These are phyloP conservation scores for Chloroceryle aenea DNA, from an alignment of 2,113 vertebrate genomes.

Conservation along the genomic window DNA sequence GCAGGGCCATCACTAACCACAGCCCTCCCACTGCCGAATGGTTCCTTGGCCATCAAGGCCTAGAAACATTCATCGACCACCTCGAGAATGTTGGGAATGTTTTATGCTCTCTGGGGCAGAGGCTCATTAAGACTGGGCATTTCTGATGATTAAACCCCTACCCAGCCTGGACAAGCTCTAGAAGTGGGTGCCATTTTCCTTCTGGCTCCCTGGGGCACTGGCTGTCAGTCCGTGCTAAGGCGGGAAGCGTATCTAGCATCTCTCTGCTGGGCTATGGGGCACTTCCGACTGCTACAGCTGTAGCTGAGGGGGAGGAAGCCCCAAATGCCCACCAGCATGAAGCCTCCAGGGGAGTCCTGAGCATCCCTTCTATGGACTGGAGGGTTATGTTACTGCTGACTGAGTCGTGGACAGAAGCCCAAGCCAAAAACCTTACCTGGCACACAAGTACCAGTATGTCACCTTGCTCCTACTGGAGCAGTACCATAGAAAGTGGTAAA, in stretches of 20 bases:
- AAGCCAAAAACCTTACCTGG: rapidly evolving
- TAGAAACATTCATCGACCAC: too few relatives aligned
- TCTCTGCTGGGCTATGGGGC: rapidly evolving
- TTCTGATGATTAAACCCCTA: background rate
- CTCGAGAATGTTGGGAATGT: too few relatives aligned
- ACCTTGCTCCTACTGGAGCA: background rate
- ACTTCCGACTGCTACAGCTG: background rate
- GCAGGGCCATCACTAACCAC: background rate
- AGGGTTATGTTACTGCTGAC: background rate
- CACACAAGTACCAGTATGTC: rapidly evolving
- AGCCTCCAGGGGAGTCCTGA: too few relatives aligned
- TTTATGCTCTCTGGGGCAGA: background rate
- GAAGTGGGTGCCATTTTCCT: background rate
- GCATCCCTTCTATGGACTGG: too few relatives aligned
- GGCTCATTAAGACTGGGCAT: too few relatives aligned
- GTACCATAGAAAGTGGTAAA: too few relatives aligned
- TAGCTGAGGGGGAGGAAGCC: background rate
- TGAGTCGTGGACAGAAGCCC: background rate
- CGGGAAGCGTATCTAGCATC: rapidly evolving
- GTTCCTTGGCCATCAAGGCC: background rate
- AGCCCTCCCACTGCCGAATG: background rate
- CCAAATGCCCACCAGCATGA: rapidly evolving
- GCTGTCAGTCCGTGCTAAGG: rapidly evolving
- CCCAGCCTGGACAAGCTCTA: background rate
- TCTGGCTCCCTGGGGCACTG: background rate